A percentile compares a stretch with the other conserved stretches of the same genome.
Evolutionary conservation across 2,113 vertebrate genomes (phyloP).

Genomic region (Donacobius atricapilla): DNA sequence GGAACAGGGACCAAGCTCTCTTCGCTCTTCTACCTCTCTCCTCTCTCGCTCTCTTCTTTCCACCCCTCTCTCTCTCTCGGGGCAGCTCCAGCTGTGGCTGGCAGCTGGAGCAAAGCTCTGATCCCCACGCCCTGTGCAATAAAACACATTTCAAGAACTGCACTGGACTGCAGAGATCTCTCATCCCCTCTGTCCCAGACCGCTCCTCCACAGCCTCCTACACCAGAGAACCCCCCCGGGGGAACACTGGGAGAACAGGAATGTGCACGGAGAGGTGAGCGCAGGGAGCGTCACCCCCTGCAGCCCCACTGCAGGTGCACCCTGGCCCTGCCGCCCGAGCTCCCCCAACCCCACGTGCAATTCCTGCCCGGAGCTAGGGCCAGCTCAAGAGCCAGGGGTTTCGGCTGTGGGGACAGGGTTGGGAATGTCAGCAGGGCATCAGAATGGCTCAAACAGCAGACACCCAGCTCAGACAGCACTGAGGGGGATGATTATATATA

Average conservation of each 20-base stretch:
- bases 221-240: background rate
- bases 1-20: too few relatives aligned
- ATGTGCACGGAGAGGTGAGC: fast-evolving
- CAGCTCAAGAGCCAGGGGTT: background rate
- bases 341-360: background rate
- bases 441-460: background rate
- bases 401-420: background rate
- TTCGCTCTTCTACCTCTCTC: too few relatives aligned
- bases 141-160: too few relatives aligned
- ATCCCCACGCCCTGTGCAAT: too few relatives aligned
- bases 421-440: background rate
- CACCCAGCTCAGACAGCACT: background rate
- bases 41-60: too few relatives aligned
- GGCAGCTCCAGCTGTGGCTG: too few relatives aligned
- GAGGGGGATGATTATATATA: too few relatives aligned
- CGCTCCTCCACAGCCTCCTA: too few relatives aligned
- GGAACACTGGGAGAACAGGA: fast-evolving
- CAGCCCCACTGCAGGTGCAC: background rate
- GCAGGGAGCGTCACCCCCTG: background rate
- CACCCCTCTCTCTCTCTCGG: too few relatives aligned
- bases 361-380: background rate
- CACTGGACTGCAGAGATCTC: too few relatives aligned
- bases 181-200: too few relatives aligned
- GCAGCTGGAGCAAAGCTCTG: too few relatives aligned
- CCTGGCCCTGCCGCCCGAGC: fast-evolving